Conservation (phyloP, 2,888 invertebrate genomes). For the Ariolimax columbianus region DNA sequence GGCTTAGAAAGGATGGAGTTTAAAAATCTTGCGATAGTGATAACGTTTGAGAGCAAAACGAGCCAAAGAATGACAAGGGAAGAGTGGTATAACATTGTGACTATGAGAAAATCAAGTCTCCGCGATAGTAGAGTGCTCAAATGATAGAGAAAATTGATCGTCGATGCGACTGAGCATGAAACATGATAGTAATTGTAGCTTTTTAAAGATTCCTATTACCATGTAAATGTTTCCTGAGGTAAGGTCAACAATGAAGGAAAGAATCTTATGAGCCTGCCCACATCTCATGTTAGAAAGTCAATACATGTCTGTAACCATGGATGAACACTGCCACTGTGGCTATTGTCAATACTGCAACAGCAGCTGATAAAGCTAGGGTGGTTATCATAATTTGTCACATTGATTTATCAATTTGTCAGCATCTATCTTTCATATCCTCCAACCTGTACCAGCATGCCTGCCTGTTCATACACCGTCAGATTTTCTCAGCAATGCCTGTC, state of each 20-base stretch:
- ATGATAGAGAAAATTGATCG: too few species aligned
- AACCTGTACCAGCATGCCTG: not conserved
- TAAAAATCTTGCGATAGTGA: too few species aligned
- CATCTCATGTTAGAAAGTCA: slow-evolving; percentile 3
- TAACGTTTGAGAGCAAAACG: too few species aligned
- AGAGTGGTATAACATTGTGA: too few species aligned
- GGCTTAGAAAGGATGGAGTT: too few species aligned
- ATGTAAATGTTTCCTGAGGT: not conserved
- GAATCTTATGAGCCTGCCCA: not conserved
- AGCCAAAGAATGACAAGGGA: too few species aligned
- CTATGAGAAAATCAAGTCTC: too few species aligned
- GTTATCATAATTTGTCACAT: slow-evolving; percentile 11
- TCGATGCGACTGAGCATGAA: too few species aligned
- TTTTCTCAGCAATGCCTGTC: not conserved
- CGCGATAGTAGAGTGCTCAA: too few species aligned
- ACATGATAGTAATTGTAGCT: too few species aligned
- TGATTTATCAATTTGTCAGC: slow-evolving; percentile 14
- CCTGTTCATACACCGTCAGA: too few species aligned
- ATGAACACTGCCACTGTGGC: not conserved
- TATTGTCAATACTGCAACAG: not conserved
- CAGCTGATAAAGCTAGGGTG: not conserved
- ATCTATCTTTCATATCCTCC: not conserved
- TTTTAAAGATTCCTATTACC: not conserved
- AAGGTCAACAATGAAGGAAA: not conserved
- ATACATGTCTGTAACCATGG: not conserved